Evolutionary conservation across 2,888 invertebrate species (phyloP).

Genomic region (Drosophila neotestacea): DNA sequence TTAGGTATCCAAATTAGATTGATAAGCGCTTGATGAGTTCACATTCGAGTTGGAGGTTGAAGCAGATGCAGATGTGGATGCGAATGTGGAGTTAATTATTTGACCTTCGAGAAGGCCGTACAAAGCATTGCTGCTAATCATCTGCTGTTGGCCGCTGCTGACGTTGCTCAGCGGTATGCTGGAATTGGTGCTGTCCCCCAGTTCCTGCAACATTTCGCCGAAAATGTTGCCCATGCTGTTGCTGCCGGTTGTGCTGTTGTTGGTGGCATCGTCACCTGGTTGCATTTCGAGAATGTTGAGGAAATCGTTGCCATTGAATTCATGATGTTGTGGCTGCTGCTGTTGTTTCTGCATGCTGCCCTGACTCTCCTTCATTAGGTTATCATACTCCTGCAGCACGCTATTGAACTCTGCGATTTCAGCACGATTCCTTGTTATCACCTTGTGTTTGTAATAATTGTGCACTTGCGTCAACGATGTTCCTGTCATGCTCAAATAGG

Average conservation of each 20-base stretch:
- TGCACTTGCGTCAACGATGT: slow-evolving; percentile 83
- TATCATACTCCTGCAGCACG: slow-evolving; percentile 83
- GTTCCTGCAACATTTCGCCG: slow-evolving; percentile 65
- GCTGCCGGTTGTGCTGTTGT: slow-evolving; percentile 67
- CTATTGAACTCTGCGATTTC: slow-evolving; percentile 84
- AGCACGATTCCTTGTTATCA: slow-evolving; percentile 82
- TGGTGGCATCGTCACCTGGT: slow-evolving; percentile 45
- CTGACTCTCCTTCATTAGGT: slow-evolving; percentile 85
- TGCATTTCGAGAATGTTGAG: slow-evolving; percentile 83
- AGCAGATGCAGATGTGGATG: not conserved
- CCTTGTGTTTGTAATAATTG: slow-evolving; percentile 83
- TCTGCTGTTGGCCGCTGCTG: slow-evolving; percentile 48
- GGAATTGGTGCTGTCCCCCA: slow-evolving; percentile 64
- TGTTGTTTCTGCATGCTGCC: slow-evolving; percentile 81
- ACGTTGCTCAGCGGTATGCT: slow-evolving; percentile 47
- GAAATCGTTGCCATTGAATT: slow-evolving; percentile 82
- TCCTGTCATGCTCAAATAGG: slow-evolving; percentile 80
- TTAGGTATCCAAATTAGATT: no score
- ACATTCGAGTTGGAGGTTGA: not conserved
- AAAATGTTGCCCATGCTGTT: slow-evolving; percentile 58
- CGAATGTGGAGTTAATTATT: slow-evolving; percentile 33
- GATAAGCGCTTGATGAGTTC: no score
- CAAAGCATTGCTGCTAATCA: slow-evolving; percentile 42
- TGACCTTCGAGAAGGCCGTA: slow-evolving; percentile 65
- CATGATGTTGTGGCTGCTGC: slow-evolving; percentile 64